Base-by-base conservation (phyloP, 2,113 vertebrate species). In the Globicephala melas region DNA sequence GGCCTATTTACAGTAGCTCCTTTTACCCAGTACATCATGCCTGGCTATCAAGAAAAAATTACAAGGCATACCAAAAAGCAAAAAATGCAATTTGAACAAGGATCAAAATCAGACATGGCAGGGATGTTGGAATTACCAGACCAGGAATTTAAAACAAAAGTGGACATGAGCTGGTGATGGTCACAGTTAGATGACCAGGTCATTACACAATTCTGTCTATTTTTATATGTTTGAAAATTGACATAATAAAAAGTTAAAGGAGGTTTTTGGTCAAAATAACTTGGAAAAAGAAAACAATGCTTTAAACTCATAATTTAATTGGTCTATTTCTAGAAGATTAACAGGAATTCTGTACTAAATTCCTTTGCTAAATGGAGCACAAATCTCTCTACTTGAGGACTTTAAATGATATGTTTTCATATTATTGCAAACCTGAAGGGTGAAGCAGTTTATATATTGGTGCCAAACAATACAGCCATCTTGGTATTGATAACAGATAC, bases 391-490 rank as follows among this genome's bases (percentile, higher is more conserved):
- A 62, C 55, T 41, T 68, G 26, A 97, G 33, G 9, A 76, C 26
- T 87, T 81, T 21, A 87, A 80, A 71, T 83, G 6, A 38, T 63
- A 58, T 68, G 17, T 47, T 82, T 89, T 83, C 41, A 71, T 63
- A 92, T 71, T 68, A 20, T 81, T 68, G 97, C 99, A 98, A 92
- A 99, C 99, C 98, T 96, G 97, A 71, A 99, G 91, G 0, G 98
- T 99, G 79, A 98, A 97, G 77, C 73, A 97, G 10, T 98, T 98
- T 83, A 97, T 93, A 53, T 98, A 97, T 2, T 97, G 98, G 95
- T 99, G 98, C 76, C 99, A 97, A 41, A 98, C 2, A 67, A 98
- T 95, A 95, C 97, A 99, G 77, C 99, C 99, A 73, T 99, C 98
- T 53, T 98, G 98, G 63, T 98, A 99, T 11, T 99, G 81, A 89